Percentiles rank a stretch among this genome's conserved stretches.
phyloP scores from a whole-genome alignment of 2,888 invertebrate species.

The Mechanitis mazaeus region DNA sequence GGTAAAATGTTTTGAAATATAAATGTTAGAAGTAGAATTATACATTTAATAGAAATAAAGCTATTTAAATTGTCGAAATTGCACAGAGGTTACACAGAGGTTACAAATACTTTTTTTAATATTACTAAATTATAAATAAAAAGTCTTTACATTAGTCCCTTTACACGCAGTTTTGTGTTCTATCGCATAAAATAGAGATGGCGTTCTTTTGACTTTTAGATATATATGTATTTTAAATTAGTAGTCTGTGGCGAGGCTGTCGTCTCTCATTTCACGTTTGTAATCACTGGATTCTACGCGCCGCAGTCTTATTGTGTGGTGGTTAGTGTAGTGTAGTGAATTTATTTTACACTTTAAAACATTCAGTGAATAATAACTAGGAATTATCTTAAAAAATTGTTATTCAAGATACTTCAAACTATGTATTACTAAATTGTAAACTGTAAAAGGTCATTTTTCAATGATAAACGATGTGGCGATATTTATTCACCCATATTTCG shows the following conservation, averaged over 20 bases:
- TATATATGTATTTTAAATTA: background rate
- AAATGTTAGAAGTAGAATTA: too few relatives aligned
- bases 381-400: background rate
- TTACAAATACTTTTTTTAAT: too few relatives aligned
- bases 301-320: conserved; percentile 1
- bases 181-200: background rate
- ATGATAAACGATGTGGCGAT: conserved; percentile 18
- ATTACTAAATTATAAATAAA: too few relatives aligned
- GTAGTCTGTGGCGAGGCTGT: background rate
- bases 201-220: background rate
- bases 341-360: background rate
- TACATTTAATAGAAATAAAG: too few relatives aligned
- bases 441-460: conserved; percentile 5
- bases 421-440: background rate
- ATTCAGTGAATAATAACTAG: background rate
- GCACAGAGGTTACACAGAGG: too few relatives aligned
- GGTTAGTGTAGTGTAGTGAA: conserved; percentile 2
- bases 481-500: conserved; percentile 27
- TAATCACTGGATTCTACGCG: conserved; percentile 5
- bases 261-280: background rate
- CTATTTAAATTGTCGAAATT: too few relatives aligned
- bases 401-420: background rate
- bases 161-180: too few relatives aligned
- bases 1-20: too few relatives aligned
- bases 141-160: too few relatives aligned